phyloP scores from a whole-genome alignment of 2,797 vertebrate species.

The Sciaenops ocellatus region DNA sequence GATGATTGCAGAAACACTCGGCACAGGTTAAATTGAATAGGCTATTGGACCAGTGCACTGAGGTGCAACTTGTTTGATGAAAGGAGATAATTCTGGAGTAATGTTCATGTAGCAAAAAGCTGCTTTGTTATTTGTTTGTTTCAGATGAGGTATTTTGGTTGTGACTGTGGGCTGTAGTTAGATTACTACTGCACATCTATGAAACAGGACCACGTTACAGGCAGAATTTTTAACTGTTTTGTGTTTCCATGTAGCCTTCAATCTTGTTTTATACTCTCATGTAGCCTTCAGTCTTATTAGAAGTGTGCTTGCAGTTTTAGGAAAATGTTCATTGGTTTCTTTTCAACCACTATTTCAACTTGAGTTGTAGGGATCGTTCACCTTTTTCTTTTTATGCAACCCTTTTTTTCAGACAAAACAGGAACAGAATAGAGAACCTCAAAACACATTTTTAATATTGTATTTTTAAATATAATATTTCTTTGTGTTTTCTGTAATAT shows the following conservation, averaged over 20 bases:
- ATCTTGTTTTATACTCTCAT: not conserved
- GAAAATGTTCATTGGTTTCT: not conserved
- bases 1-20: not conserved
- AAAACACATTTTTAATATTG: not conserved
- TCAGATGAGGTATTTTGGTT: not conserved
- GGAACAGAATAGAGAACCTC: not conserved
- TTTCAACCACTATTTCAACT: not conserved
- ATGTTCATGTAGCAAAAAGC: not conserved
- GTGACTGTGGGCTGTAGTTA: not conserved
- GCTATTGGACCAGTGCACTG: not conserved
- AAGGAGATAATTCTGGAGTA: not conserved
- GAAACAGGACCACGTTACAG: not conserved
- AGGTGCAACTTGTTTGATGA: conserved; percentile 7
- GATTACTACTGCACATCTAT: not conserved
- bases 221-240: not conserved
- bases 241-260: not conserved
- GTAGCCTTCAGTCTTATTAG: not conserved
- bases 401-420: not conserved
- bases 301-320: not conserved
- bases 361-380: not conserved
- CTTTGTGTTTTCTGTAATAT: not conserved
- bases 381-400: not conserved
- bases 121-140: not conserved
- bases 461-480: too few relatives aligned
- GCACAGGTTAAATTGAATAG: not conserved